These are phyloP conservation scores for Prinia subflava DNA, from an alignment of 2,113 vertebrate genomes.

Conservation along the genomic window DNA sequence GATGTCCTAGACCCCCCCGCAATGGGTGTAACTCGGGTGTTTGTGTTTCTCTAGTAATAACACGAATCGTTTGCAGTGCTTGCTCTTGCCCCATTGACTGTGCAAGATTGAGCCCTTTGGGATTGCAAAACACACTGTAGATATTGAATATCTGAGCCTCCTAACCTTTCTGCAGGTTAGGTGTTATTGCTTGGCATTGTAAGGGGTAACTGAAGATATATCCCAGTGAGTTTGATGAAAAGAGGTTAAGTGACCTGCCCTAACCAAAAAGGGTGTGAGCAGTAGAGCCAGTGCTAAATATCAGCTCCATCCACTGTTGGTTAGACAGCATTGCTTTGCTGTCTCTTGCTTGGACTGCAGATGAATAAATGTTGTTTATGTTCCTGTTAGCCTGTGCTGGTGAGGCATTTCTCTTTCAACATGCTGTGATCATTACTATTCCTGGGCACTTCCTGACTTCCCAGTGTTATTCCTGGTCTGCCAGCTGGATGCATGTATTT, in stretches of 20 bases:
- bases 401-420: not conserved
- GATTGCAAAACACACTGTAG: slow-evolving; percentile 40
- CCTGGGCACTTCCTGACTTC: not conserved
- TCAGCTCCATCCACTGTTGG: not conserved
- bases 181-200: not conserved
- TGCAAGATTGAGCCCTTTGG: not conserved
- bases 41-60: slow-evolving; percentile 15
- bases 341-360: not conserved
- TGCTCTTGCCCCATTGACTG: slow-evolving; percentile 2
- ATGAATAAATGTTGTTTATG: not conserved
- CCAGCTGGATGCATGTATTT: not conserved
- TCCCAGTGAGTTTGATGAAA: slow-evolving; percentile 4
- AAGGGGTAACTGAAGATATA: not conserved
- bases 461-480: not conserved
- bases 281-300: not conserved
- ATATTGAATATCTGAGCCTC: slow-evolving; percentile 14
- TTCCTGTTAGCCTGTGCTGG: not conserved
- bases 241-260: not conserved
- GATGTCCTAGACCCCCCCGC: not conserved
- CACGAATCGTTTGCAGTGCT: not conserved
- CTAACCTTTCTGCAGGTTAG: slow-evolving; percentile 20
- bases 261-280: not conserved
- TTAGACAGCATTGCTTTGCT: not conserved
- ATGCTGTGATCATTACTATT: not conserved
- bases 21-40: not conserved